Evolutionary conservation across 2,888 invertebrate species (phyloP).

Genomic region (Nomada ruficornis): DNA sequence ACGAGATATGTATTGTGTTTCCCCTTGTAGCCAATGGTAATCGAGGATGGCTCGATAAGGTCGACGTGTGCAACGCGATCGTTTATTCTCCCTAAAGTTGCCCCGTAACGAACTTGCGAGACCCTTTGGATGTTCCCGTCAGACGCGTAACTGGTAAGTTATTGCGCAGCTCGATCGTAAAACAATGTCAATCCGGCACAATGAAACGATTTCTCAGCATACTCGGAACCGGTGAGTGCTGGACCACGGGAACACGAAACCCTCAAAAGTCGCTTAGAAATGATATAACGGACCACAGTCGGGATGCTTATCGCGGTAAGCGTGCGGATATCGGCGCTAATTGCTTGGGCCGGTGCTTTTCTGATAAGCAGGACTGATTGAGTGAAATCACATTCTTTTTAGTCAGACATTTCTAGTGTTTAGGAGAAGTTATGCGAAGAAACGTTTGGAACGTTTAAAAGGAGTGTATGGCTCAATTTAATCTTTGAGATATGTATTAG

Average conservation of each 20-base stretch:
- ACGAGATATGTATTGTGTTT: constrained; percentile 62
- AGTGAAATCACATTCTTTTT: too few relatives aligned
- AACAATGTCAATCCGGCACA: constrained; percentile 62
- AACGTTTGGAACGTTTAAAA: too few relatives aligned
- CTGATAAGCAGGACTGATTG: too few relatives aligned
- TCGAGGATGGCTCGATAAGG: constrained; percentile 61
- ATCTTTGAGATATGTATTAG: too few relatives aligned
- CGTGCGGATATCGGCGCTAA: too few relatives aligned
- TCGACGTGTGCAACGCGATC: constrained; percentile 44
- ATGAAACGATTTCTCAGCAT: constrained; percentile 57
- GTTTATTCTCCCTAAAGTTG: constrained; percentile 36
- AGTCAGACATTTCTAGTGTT: too few relatives aligned
- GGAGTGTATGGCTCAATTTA: too few relatives aligned
- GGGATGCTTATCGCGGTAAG: too few relatives aligned
- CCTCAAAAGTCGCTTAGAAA: constrained; percentile 12
- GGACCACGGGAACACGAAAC: constrained; percentile 13
- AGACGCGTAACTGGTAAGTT: constrained; percentile 49
- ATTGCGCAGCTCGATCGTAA: constrained; percentile 58
- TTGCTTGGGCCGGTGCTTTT: too few relatives aligned
- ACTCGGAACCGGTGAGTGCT: constrained; percentile 2
- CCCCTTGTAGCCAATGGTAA: constrained; percentile 59
- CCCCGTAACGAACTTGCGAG: constrained; percentile 52
- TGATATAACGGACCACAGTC: not conserved
- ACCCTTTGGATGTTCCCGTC: constrained; percentile 61
- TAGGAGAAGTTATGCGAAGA: too few relatives aligned